Evolutionary conservation across 2,888 invertebrate species (phyloP).

Genomic region (Drosophila phalerata): DNA sequence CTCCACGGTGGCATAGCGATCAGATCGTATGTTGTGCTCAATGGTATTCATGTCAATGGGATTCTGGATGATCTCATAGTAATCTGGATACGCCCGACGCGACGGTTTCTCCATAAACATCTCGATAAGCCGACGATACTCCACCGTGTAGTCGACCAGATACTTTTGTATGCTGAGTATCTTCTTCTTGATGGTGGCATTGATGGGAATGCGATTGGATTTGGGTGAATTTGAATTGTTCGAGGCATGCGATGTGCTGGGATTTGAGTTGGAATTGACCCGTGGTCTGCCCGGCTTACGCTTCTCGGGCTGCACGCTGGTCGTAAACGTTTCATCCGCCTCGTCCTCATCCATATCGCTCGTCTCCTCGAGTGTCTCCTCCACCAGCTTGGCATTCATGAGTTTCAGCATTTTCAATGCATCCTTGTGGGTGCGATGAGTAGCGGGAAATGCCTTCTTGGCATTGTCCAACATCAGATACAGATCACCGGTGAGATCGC

Average conservation of each 20-base stretch:
- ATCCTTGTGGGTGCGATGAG: slow-evolving; percentile 93
- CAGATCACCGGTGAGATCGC: slow-evolving; percentile 96
- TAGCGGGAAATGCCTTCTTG: slow-evolving; percentile 93
- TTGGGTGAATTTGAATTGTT: slow-evolving; percentile 79
- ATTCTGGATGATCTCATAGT: slow-evolving; percentile 96
- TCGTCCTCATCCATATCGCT: slow-evolving; percentile 79
- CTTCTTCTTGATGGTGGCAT: slow-evolving; percentile 89
- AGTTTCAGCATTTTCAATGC: slow-evolving; percentile 94
- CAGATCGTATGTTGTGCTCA: slow-evolving; percentile 94
- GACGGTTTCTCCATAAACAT: slow-evolving; percentile 99
- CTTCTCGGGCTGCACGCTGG: slow-evolving; percentile 71
- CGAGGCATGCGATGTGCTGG: slow-evolving; percentile 63
- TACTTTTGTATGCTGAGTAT: slow-evolving; percentile 93
- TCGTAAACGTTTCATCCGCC: slow-evolving; percentile 59
- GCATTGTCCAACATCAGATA: slow-evolving; percentile 99
- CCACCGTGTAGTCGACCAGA: slow-evolving; percentile 89
- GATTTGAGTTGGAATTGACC: slow-evolving; percentile 73
- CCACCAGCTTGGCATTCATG: slow-evolving; percentile 91
- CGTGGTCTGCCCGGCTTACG: slow-evolving; percentile 83
- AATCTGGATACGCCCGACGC: slow-evolving; percentile 97
- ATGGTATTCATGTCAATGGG: slow-evolving; percentile 98
- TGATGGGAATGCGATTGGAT: slow-evolving; percentile 80
- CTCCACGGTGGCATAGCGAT: slow-evolving; percentile 93
- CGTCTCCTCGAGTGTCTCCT: slow-evolving; percentile 83
- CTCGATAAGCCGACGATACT: slow-evolving; percentile 94